Percentiles rank a stretch among this genome's conserved stretches.
phyloP scores from a whole-genome alignment of 2,113 vertebrate genomes.

The Salvelinus fontinalis region DNA sequence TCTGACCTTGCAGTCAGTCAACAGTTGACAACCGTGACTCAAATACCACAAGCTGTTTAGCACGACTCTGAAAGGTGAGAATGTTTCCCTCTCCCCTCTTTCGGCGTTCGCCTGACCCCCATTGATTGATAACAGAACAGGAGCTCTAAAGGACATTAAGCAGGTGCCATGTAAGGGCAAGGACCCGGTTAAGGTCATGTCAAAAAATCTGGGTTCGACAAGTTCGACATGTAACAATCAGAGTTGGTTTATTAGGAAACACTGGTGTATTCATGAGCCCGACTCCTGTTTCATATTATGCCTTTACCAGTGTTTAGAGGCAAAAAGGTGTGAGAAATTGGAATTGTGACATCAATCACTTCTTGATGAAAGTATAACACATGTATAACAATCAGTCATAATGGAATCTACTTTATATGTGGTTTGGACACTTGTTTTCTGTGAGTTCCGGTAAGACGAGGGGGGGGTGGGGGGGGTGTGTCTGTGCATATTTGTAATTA shows the following conservation, averaged over 20 bases:
- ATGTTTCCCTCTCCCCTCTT: neutral
- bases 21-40: constrained; percentile 32
- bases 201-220: neutral
- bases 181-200: neutral
- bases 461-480: no score
- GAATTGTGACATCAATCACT: no score
- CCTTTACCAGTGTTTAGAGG: no score
- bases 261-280: neutral
- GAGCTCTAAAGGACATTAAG: neutral
- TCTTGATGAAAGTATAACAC: no score
- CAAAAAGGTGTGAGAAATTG: no score
- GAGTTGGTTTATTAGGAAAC: neutral
- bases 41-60: constrained; percentile 15
- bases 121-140: neutral
- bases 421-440: no score
- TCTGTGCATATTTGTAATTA: no score
- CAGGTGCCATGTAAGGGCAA: neutral
- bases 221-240: neutral
- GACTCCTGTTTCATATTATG: no score
- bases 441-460: no score
- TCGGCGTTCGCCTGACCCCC: neutral
- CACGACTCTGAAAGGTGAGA: constrained; percentile 14
- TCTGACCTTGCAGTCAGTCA: constrained; percentile 43
- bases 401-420: no score
- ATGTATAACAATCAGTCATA: no score